Conservation (phyloP, 2,113 vertebrate species). For the Actenoides hombroni region DNA sequence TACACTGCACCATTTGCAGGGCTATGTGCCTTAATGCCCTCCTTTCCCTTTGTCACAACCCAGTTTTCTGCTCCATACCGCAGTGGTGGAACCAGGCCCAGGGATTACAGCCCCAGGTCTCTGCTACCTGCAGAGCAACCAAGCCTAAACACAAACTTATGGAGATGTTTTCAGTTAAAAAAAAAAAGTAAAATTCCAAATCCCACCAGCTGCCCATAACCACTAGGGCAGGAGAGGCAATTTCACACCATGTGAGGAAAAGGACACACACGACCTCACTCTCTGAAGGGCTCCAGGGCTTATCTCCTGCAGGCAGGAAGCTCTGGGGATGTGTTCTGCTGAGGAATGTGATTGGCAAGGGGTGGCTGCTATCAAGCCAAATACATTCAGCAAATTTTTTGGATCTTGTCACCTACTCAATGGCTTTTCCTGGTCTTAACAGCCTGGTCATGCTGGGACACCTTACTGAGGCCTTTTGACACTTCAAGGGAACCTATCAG, state of each 20-base stretch:
- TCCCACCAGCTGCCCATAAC: background rate
- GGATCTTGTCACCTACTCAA: constrained; percentile 29
- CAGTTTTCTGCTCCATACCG: background rate
- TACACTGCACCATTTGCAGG: background rate
- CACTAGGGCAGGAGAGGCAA: background rate
- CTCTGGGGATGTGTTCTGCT: constrained; percentile 30
- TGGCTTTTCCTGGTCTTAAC: constrained; percentile 47
- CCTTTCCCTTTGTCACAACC: background rate
- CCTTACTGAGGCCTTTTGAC: background rate
- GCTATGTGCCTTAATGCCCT: background rate
- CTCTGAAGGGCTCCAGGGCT: background rate
- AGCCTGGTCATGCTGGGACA: background rate
- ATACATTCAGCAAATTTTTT: constrained; percentile 53
- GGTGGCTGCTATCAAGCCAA: background rate
- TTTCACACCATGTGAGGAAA: background rate
- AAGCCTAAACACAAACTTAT: background rate
- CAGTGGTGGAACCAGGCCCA: background rate
- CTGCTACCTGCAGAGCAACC: background rate
- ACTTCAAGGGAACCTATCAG: background rate
- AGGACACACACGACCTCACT: accelerated
- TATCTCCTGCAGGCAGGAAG: background rate
- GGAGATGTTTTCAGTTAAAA: background rate
- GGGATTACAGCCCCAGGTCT: background rate
- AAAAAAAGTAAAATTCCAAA: background rate
- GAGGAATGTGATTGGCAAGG: constrained; percentile 39